A percentile compares a stretch with the other conserved stretches of the same genome.
phyloP scores from a whole-genome alignment of 2,113 vertebrate species.

The Meles meles region DNA sequence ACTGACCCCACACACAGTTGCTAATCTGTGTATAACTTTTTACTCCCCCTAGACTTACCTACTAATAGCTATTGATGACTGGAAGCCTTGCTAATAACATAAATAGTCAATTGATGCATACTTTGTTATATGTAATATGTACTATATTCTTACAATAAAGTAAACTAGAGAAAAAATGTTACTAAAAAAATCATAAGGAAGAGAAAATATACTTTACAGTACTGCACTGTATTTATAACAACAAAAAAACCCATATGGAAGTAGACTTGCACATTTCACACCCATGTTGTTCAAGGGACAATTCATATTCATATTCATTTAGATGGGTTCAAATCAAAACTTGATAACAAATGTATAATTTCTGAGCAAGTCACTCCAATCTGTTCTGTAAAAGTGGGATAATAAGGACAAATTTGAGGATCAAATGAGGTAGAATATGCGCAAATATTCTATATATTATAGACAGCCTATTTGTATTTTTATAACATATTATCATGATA shows the following conservation, averaged over 20 bases:
- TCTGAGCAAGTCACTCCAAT: background rate
- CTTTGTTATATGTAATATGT: background rate
- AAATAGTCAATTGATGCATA: background rate
- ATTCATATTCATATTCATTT: background rate
- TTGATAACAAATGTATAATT: background rate
- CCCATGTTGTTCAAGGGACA: background rate
- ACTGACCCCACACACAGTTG: background rate
- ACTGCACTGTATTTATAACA: background rate
- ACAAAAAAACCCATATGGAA: background rate
- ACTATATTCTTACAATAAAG: background rate
- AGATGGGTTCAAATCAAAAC: background rate
- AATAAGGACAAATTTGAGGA: background rate
- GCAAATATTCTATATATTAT: background rate
- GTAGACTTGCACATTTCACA: background rate
- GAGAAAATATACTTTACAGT: background rate
- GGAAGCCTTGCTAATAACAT: background rate
- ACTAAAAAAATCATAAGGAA: background rate
- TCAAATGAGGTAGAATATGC: background rate
- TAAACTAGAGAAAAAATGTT: background rate
- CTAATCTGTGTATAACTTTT: background rate
- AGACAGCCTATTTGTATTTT: background rate
- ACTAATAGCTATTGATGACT: background rate
- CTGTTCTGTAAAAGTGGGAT: background rate
- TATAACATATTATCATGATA: background rate
- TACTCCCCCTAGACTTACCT: background rate